phyloP scores from a whole-genome alignment of 2,113 vertebrate species.

The Fregetta grallaria region DNA sequence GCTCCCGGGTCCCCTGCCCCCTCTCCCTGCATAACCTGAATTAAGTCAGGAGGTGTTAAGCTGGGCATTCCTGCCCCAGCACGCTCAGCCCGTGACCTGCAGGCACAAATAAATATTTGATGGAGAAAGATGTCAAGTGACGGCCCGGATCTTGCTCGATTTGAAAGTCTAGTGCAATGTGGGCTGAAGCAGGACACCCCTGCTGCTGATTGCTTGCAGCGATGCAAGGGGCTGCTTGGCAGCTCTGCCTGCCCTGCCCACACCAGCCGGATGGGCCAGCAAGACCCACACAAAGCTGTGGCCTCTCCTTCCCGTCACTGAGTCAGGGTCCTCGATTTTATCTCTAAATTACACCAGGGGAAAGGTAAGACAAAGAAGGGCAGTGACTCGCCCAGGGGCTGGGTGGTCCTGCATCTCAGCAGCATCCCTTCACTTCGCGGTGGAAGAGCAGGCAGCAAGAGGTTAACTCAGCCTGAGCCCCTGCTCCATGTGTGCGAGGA shows the following conservation, averaged over 20 bases:
- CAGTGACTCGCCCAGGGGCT: neutral
- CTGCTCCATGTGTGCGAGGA: neutral
- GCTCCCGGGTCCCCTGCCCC: neutral
- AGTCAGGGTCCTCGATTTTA: accelerated
- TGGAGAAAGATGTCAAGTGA: neutral
- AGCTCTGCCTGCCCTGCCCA: too few species aligned
- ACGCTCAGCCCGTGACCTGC: neutral
- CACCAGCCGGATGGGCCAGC: neutral
- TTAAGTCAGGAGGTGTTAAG: neutral
- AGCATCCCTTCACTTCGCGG: accelerated
- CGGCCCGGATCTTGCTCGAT: accelerated
- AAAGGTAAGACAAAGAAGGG: neutral
- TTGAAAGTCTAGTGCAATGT: neutral
- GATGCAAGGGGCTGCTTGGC: neutral
- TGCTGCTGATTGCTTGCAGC: neutral
- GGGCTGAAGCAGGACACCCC: neutral
- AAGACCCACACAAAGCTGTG: neutral
- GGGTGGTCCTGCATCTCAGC: neutral
- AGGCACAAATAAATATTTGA: neutral
- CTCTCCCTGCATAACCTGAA: neutral
- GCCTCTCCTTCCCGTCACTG: neutral
- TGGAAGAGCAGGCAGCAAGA: neutral
- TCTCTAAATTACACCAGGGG: accelerated
- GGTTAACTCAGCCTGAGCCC: neutral
- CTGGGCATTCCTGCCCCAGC: neutral